Percentiles rank a stretch among this genome's conserved stretches.
Conservation (phyloP, 1,140 invertebrate species). For the Saccostrea echinata region DNA sequence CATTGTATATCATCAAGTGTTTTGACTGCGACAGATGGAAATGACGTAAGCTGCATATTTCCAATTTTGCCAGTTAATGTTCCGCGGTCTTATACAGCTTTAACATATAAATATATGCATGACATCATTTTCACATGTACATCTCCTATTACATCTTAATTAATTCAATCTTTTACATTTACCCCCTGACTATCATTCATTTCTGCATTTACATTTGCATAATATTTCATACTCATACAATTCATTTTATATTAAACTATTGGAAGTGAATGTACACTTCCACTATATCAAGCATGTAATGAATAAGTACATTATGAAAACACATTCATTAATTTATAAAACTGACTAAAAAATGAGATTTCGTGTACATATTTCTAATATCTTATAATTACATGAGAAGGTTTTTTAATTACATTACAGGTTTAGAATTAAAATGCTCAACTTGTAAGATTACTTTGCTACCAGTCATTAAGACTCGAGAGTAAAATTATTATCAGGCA, state of each 20-base stretch:
- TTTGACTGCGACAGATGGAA: no score
- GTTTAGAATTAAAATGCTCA: no score
- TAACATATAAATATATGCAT: neutral
- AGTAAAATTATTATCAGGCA: no score
- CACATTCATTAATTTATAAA: neutral
- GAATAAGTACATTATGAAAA: neutral
- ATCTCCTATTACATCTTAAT: neutral
- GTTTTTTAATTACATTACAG: neutral
- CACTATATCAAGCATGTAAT: neutral
- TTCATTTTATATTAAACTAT: neutral
- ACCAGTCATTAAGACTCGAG: no score
- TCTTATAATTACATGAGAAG: neutral
- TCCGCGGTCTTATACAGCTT: neutral
- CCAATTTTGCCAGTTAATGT: no score
- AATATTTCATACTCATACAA: neutral
- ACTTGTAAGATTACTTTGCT: no score
- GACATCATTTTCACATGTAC: neutral
- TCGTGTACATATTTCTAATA: neutral
- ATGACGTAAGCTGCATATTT: no score
- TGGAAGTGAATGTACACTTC: neutral
- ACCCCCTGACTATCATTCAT: neutral
- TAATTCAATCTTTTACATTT: neutral
- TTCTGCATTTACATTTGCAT: neutral
- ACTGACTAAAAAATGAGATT: neutral
- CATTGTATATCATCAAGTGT: no score